phyloP scores from a whole-genome alignment of 2,797 vertebrate species.

The Limnodromus scolopaceus region DNA sequence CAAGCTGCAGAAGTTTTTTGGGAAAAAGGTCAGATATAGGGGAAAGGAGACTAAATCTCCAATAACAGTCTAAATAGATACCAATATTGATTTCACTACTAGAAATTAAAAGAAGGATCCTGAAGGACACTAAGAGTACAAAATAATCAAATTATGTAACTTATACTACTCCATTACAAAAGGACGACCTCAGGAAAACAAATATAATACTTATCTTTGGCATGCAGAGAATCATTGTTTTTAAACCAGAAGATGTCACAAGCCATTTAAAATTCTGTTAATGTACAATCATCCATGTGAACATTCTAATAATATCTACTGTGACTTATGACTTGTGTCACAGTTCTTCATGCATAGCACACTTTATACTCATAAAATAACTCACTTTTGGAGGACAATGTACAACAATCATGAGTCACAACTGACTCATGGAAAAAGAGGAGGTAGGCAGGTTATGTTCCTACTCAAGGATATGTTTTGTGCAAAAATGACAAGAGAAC shows the following conservation, averaged over 20 bases:
- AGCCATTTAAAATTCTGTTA: conserved; percentile 10
- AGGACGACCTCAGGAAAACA: neutral
- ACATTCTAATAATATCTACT: conserved; percentile 1
- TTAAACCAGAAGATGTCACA: neutral
- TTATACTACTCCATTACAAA: neutral
- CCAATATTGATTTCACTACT: neutral
- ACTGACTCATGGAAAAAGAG: conserved; percentile 22
- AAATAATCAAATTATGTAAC: neutral
- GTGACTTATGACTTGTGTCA: conserved; percentile 11
- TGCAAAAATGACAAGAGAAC: neutral
- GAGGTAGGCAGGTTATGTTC: neutral
- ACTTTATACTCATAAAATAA: neutral
- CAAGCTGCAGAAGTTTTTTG: neutral
- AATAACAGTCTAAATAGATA: neutral
- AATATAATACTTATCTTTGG: neutral
- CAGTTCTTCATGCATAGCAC: neutral
- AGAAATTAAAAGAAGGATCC: neutral
- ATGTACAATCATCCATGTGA: neutral
- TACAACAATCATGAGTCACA: conserved; percentile 42
- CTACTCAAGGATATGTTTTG: neutral
- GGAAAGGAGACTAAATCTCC: neutral
- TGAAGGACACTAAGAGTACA: neutral
- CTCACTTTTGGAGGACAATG: neutral
- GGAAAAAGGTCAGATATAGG: neutral
- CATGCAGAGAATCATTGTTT: neutral